Evolutionary conservation across 2,113 vertebrate species (phyloP), one percentile per base, ranked within the genome.

Genomic region (Solea solea): DNA sequence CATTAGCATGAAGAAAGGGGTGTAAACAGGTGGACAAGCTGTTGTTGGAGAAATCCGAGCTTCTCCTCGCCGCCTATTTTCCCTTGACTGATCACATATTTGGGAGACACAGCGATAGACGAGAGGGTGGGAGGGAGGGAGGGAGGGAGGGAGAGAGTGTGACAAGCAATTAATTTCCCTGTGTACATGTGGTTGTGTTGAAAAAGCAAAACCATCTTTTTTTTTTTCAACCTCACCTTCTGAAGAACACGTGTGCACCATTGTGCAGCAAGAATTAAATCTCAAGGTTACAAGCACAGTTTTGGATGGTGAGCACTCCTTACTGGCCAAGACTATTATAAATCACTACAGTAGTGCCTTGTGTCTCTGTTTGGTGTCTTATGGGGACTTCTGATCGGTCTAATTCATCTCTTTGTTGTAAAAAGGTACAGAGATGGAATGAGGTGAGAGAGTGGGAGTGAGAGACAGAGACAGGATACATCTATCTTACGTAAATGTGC

Each of bases 21-120:
- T 80, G 68, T 83, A 88, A 93, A 93, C 92, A 93, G 93, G 93
- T 94, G 93, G 90, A 86, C 70, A 67, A 89, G 90, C 83, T 87
- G 82, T 87, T 88, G 85, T 83, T 57, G 79, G 70, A 74, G 80
- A 78, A 83, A 89, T 85, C 63, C 41, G 58, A 86, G 76, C 52
- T 52, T 73, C 34, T 63, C 78, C 78, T 82, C 79, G 27, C 57
- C 25, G 69, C 80, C 74, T 63, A 45, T 82, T 81, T 64, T 34
- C 70, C 83, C 66, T 39, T 76, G 67, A 76, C 46, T 74, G 82
- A 85, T 86, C 59, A 62, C 78, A 39, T 57, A 76, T 66, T 78
- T 80, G 60, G 25, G 61, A 39, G 49, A 75, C 54, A 58, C 57
- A 52, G 34, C 1, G 34, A 34, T 2, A 34, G 34, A 6, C 34